Conservation (phyloP, 2,888 invertebrate genomes). For the Leptinotarsa juncta region DNA sequence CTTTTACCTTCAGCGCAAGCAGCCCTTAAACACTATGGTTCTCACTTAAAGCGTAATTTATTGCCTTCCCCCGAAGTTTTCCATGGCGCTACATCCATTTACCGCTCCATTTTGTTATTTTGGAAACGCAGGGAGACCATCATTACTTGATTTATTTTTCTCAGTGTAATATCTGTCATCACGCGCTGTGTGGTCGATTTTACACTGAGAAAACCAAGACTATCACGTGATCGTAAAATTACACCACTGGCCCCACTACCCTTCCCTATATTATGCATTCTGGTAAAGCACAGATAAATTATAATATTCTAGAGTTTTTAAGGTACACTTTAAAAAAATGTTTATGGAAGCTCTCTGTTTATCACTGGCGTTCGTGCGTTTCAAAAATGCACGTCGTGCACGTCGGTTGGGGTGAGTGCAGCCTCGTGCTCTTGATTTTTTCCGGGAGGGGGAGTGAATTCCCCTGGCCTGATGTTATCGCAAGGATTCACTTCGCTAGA, state of each 20-base stretch:
- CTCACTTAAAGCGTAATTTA: slow-evolving; percentile 64
- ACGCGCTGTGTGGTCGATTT: not conserved
- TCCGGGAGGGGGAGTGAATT: slow-evolving; percentile 61
- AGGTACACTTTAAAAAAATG: slow-evolving; percentile 45
- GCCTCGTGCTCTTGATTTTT: slow-evolving; percentile 74
- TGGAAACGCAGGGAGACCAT: slow-evolving; percentile 1
- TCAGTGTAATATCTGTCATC: not conserved
- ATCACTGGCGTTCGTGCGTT: slow-evolving; percentile 46
- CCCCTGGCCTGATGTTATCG: slow-evolving; percentile 54
- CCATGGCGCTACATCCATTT: slow-evolving; percentile 48
- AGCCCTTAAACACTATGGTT: slow-evolving; percentile 45
- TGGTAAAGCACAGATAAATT: slow-evolving; percentile 43
- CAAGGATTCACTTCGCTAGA: slow-evolving; percentile 44
- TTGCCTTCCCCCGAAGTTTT: slow-evolving; percentile 64
- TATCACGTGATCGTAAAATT: not conserved
- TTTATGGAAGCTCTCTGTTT: slow-evolving; percentile 47
- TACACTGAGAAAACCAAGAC: not conserved
- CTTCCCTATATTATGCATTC: slow-evolving; percentile 32
- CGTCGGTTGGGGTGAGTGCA: slow-evolving; percentile 87
- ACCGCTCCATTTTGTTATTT: slow-evolving; percentile 25
- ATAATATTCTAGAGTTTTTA: slow-evolving; percentile 34
- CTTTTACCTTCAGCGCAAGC: slow-evolving; percentile 23
- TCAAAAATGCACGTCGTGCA: slow-evolving; percentile 85
- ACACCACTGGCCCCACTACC: slow-evolving; percentile 8
- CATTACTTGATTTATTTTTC: not conserved